Percentiles rank a stretch among this genome's conserved stretches.
Conservation (phyloP, 2,113 vertebrate species). For the Empidonax traillii region DNA sequence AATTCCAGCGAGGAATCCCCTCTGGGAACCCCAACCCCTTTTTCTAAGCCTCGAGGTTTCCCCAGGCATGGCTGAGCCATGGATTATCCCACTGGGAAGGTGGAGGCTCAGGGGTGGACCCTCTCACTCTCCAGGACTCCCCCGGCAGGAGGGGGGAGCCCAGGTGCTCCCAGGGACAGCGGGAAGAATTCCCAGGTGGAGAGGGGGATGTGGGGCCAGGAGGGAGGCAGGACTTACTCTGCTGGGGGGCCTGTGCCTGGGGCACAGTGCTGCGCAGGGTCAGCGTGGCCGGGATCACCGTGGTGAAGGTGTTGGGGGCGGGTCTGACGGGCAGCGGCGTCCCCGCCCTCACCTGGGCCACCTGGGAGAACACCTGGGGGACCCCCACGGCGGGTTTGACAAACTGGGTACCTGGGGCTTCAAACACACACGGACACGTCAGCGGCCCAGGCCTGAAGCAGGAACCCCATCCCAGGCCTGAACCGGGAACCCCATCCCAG, state of each 20-base stretch:
- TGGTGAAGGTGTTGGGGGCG: slow-evolving; percentile 79
- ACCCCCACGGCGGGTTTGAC: slow-evolving; percentile 84
- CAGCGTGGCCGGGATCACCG: slow-evolving; percentile 87
- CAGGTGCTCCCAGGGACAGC: not conserved
- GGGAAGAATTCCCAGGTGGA: too few relatives aligned
- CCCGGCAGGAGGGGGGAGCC: not conserved
- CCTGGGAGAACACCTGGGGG: slow-evolving; percentile 83
- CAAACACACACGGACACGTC: not conserved
- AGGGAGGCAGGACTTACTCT: slow-evolving; percentile 63
- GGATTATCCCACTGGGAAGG: not conserved
- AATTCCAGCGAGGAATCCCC: not conserved
- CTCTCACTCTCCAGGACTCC: too few relatives aligned
- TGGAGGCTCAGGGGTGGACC: not conserved
- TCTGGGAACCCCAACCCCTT: not conserved
- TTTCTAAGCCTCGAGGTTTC: not conserved
- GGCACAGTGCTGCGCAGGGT: slow-evolving; percentile 83
- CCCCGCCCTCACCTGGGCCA: slow-evolving; percentile 78
- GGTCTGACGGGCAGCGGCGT: slow-evolving; percentile 71
- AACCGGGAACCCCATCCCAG: too few relatives aligned
- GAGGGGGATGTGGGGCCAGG: too few relatives aligned
- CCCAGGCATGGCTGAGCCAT: not conserved
- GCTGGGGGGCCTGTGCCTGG: slow-evolving; percentile 70
- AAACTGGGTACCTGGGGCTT: slow-evolving; percentile 82
- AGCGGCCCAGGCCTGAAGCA: too few relatives aligned
- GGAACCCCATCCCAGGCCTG: too few relatives aligned